Base-by-base conservation (phyloP, 2,888 invertebrate species). In the Spilarctia lutea region DNA sequence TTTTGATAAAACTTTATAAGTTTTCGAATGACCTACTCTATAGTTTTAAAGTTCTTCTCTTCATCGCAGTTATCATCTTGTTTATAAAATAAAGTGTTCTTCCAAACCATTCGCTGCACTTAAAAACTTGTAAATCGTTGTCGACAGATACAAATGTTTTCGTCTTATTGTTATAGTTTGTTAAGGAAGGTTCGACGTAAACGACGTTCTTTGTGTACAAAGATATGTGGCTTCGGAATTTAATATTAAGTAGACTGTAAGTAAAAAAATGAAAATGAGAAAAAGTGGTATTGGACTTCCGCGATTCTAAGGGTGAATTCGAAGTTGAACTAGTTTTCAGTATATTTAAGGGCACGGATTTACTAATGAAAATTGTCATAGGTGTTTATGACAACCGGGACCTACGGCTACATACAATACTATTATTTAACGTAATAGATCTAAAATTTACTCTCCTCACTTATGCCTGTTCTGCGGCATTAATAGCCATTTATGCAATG, bases 51-150 rank as follows among this genome's bases (percentile, higher is more conserved):
- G 56, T n/a, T 69, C 13, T 39, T 39, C 13, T 39, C n/a, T 20
- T 48, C 3, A 30, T 30, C 6, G 7, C 18, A 30, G 27, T 60
- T 70, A 27, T 39, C 60, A 13, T 39, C 27, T 63, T 45, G 65
- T 71, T 71, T 45, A 65, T 65, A 10, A 33, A 65, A 33, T 65
- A 63, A 70, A 70, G 60, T 63, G 56, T 70, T 68, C 52, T 65
- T 65, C 71, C 33, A 45, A 65, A 65, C 63, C 71, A 71, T 65
- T 71, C 71, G 20, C 63, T 65, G 24, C 65, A 39, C 45, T 71
- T 71, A 45, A 45, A 24, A 65, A 45, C 71, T 71, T 71, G 45
- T 16, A 65, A 71, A 71, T 42, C 16, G 27, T 30, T 63, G 65
- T 45, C 24, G 45, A 42, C 69, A 71, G 60, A 63, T 63, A 71